Evolutionary conservation across 2,888 invertebrate genomes (phyloP), one percentile per base, ranked within the genome.

Genomic region (Drosophila maculinotata): DNA sequence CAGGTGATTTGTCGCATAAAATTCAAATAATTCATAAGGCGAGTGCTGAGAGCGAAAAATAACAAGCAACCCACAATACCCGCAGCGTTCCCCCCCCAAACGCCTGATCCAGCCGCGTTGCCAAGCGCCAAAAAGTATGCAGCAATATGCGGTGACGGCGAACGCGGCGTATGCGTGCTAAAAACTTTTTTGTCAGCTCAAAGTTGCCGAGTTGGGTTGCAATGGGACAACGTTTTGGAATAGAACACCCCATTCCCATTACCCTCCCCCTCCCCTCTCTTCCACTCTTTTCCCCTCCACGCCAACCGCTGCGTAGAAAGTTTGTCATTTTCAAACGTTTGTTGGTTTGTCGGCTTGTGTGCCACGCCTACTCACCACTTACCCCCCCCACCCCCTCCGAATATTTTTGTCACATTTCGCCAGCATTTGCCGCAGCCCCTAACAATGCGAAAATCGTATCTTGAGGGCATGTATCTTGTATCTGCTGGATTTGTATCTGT

Each of bases 1-100:
- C 88, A 83, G 83, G 83, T 83, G 83, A 83, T 83, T 83, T 83
- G 83, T 87, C 88, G 86, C 83, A 83, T 83, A 79, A 87, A 83
- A 85, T 79, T 79, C 86, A 83, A 86, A 87, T 86, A 87, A 87
- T 79, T 87, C 86, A 83, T 87, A 82, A 80, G 81, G 45, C 64
- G 41, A 69, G 45, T 20, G 83, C 83, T 58, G 42, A 51, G 47
- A 77, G 77, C 72, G 38, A 65, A 57, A 83, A 76, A 76, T 81
- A 81, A 86, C 87, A 79, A 86, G 80, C 67, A 59, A 58, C 58
- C 63, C 67, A 33, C 69, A 76, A 63, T 35, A 25, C 56, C 63
- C 49, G 52, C 60, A 73, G 52, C 30, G 44, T 28, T 25, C 39
- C 2, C 7, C 42, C 30, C 0, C 0, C 17, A 8, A 9, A 15